Evolutionary conservation across 1,140 invertebrate species (phyloP).

Genomic region (Aphelenchoides fujianensis): DNA sequence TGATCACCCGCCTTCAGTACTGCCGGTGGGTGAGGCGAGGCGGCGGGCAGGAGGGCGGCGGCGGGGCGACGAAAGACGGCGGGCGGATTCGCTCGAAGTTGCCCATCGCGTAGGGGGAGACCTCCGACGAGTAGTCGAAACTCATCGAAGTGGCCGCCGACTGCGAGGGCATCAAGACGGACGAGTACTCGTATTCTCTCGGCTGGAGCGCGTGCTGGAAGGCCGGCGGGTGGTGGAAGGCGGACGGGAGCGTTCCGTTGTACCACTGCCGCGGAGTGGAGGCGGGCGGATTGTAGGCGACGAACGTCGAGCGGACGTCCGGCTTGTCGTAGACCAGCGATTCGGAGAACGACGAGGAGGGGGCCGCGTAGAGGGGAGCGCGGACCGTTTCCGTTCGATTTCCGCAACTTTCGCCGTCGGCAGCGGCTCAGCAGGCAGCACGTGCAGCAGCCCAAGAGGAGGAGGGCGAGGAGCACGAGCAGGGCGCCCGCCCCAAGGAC

Average conservation of each 20-base stretch:
- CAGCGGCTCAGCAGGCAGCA: neutral
- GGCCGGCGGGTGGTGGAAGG: no score
- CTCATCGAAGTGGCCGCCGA: neutral
- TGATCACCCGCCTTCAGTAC: neutral
- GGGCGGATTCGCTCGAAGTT: neutral
- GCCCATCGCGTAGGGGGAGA: neutral
- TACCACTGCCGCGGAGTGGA: neutral
- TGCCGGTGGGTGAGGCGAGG: neutral
- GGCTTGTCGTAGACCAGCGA: constrained; percentile 7
- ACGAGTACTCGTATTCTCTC: neutral
- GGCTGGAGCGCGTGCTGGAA: neutral
- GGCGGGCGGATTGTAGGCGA: neutral
- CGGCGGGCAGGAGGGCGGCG: neutral
- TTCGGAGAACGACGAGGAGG: constrained; percentile 10
- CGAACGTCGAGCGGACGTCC: neutral
- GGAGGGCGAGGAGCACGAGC: neutral
- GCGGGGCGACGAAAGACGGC: neutral
- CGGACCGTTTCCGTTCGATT: neutral
- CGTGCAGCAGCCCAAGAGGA: neutral
- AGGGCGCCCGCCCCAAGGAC: neutral
- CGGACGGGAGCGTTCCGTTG: neutral
- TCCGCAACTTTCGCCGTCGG: neutral
- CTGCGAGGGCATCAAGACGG: neutral
- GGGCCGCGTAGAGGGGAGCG: neutral
- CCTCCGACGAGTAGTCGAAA: neutral